Evolutionary conservation across 1,140 invertebrate genomes (phyloP), one percentile per base, ranked within the genome.

Genomic region (Ctenoplectra terminalis): DNA sequence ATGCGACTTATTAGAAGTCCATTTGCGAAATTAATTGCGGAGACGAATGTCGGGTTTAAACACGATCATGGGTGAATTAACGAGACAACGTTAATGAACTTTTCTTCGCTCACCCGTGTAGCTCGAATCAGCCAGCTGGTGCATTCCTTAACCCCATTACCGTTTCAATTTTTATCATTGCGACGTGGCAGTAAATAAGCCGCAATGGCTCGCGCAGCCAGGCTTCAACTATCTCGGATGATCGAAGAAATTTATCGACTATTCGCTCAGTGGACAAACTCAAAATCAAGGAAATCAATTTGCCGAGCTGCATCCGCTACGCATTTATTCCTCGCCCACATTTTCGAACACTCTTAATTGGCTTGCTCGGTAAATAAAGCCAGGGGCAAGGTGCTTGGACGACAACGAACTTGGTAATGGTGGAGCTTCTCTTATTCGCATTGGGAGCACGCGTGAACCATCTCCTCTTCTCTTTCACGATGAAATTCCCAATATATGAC

Each of bases 401-500:
- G n/a, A 40, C 4, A 40, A 40, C 40, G 40, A 5, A 5, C 40
- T 9, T 40, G 4, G 40, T 43, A 17, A 43, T 29, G 13, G 26
- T 23, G 15, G 40, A 29, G 60, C 43, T 52, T 40, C 17, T 46
- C 26, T 15, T 20, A 23, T 5, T 67, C 26, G 8, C 31, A 4
- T 5, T 0, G 56, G 1, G 8, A 34, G 8, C 29, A 13, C 11
- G 26, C 34, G 37, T 61, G 63, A 69, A 83, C 75, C 60, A 31
- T 46, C 29, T 20, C 37, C 69, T 7, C 43, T 67, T 63, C 74
- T 72, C 76, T 64, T 48, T 83, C 58, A 31, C 31, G 61, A 73
- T 67, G 83, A 83, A 73, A 83, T 84, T 78, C 81, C 37, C 56
- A 64, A 58, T 52, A 40, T 40, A n/a, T 79, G 81, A 79, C 83